Conservation (phyloP, 1,140 invertebrate species). For the Macrosteles quadrilineatus region DNA sequence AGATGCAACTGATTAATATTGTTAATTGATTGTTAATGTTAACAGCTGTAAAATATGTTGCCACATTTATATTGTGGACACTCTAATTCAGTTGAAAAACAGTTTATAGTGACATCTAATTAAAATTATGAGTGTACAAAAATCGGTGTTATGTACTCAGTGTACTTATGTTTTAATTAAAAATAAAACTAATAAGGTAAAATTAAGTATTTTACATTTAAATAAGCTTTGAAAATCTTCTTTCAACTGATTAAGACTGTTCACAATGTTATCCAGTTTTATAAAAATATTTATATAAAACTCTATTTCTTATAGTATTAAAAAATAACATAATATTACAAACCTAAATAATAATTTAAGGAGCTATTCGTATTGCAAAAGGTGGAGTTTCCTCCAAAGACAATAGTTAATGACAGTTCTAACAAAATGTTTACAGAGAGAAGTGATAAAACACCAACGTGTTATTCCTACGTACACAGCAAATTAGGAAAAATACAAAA, state of each 20-base stretch:
- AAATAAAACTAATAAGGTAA: no score
- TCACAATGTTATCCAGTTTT: background rate
- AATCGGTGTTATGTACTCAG: background rate
- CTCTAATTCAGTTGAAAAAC: slow-evolving; percentile 10
- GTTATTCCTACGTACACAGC: slow-evolving; percentile 24
- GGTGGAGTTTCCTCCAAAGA: slow-evolving; percentile 47
- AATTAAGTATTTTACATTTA: background rate
- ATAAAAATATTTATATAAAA: background rate
- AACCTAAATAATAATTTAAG: slow-evolving; percentile 8
- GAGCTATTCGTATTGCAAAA: slow-evolving; percentile 34
- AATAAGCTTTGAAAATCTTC: slow-evolving; percentile 11
- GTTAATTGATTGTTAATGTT: slow-evolving; percentile 34
- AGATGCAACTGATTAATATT: slow-evolving; percentile 30
- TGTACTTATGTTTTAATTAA: background rate
- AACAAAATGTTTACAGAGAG: slow-evolving; percentile 28
- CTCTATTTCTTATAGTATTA: background rate
- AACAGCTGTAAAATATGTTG: slow-evolving; percentile 30
- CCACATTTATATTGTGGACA: slow-evolving; percentile 1
- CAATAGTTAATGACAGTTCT: slow-evolving; percentile 20
- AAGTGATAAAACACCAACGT: slow-evolving; percentile 30
- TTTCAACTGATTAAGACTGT: slow-evolving; percentile 29
- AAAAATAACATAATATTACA: slow-evolving; percentile 29
- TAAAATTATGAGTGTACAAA: no score
- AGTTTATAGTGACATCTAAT: no score
- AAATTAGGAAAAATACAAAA: slow-evolving; percentile 25